These are phyloP conservation scores for Anguilla japonica DNA, from an alignment of 2,113 vertebrate genomes.

Conservation along the genomic window DNA sequence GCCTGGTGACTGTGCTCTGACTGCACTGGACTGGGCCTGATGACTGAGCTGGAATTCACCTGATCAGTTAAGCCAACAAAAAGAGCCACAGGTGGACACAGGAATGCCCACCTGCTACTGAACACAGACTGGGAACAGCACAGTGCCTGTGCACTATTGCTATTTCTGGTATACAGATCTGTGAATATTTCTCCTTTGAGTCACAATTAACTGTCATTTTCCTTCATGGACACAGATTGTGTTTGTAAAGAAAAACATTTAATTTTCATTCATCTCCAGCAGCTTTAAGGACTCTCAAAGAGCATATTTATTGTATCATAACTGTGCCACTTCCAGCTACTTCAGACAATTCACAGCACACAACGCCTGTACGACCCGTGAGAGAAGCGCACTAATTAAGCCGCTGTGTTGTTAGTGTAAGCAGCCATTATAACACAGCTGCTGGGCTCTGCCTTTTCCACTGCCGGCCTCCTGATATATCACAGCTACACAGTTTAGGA, in stretches of 20 bases:
- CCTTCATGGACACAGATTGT: not conserved
- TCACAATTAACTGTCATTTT: not conserved
- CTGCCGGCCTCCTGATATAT: not conserved
- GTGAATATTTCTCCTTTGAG: not conserved
- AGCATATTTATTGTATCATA: not conserved
- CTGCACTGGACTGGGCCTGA: too few relatives aligned
- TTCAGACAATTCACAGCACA: slow-evolving; percentile 11
- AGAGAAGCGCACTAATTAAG: slow-evolving; percentile 19
- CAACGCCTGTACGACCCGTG: not conserved
- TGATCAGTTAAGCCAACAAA: too few relatives aligned
- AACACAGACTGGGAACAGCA: too few relatives aligned
- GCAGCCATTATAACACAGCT: slow-evolving; percentile 20
- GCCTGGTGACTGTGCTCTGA: too few relatives aligned
- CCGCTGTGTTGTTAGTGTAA: slow-evolving; percentile 5
- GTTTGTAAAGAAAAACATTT: not conserved
- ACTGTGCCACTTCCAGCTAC: not conserved
- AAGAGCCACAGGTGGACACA: too few relatives aligned
- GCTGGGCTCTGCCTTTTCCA: not conserved
- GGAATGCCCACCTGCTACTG: too few relatives aligned
- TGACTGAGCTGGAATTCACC: too few relatives aligned
- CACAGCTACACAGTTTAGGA: not conserved
- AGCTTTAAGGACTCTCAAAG: not conserved
- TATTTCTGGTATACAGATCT: too few relatives aligned
- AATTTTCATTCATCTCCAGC: not conserved
- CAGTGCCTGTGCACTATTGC: too few relatives aligned